These are phyloP conservation scores for Rhinolophus ferrumequinum DNA, from an alignment of 2,113 vertebrate species.

Conservation along the genomic window DNA sequence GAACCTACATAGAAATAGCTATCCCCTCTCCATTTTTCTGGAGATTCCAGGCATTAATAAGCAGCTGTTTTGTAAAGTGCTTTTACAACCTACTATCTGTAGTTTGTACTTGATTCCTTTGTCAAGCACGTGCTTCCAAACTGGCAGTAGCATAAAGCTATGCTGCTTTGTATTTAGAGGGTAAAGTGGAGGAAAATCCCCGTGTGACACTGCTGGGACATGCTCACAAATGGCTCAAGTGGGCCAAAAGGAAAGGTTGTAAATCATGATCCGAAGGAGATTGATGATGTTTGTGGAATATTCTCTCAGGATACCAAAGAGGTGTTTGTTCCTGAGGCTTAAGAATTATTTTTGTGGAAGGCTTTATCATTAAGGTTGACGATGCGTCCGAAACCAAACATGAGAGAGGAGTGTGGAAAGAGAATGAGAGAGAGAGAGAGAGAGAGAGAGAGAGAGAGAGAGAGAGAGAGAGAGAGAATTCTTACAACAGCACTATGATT, in stretches of 20 bases:
- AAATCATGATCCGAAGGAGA: slow-evolving; percentile 88
- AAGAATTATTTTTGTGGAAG: slow-evolving; percentile 87
- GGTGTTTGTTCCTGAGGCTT: slow-evolving; percentile 88
- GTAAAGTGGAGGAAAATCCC: slow-evolving; percentile 81
- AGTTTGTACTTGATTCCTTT: slow-evolving; percentile 34
- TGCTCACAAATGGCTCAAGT: slow-evolving; percentile 78
- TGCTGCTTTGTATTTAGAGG: slow-evolving; percentile 59
- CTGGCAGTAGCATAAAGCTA: fast-evolving
- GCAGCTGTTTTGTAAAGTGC: slow-evolving; percentile 46
- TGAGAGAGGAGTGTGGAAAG: not conserved
- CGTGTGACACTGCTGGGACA: slow-evolving; percentile 72
- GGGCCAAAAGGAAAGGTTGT: slow-evolving; percentile 82
- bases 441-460: no score
- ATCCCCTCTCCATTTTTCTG: not conserved
- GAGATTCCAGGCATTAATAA: not conserved
- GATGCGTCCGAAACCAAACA: slow-evolving; percentile 83
- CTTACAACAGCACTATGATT: slow-evolving; percentile 77
- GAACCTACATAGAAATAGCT: not conserved
- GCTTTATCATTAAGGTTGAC: slow-evolving; percentile 89
- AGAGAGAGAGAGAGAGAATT: not conserved
- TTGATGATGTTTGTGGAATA: slow-evolving; percentile 87
- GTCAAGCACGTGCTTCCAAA: not conserved
- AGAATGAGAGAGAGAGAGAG: no score
- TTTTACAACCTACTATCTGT: not conserved
- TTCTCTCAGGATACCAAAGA: slow-evolving; percentile 86